These are phyloP conservation scores for Cactoblastis cactorum DNA, from an alignment of 2,888 invertebrate species.

Conservation along the genomic window DNA sequence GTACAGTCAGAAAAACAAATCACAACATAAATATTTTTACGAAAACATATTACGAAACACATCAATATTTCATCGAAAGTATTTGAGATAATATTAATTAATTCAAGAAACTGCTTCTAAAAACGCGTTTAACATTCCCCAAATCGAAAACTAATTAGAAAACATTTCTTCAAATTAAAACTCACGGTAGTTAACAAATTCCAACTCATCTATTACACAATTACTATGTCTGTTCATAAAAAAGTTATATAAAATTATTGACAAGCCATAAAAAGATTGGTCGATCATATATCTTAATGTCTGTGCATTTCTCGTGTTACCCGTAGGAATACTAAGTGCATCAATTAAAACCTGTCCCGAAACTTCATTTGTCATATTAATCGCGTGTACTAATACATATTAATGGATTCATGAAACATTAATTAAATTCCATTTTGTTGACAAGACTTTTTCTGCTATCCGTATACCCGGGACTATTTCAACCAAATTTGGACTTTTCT, in stretches of 20 bases:
- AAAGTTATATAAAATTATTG: no score
- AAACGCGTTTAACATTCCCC: not conserved
- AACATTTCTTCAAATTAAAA: not conserved
- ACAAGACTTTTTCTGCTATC: constrained; percentile 47
- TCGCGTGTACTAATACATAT: constrained; percentile 47
- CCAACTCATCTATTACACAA: not conserved
- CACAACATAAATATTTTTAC: not conserved
- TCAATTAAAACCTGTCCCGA: constrained; percentile 34
- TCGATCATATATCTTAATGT: not conserved
- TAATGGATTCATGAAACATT: constrained; percentile 48
- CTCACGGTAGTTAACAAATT: not conserved
- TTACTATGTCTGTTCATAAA: constrained; percentile 1
- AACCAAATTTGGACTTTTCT: not conserved
- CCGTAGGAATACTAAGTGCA: constrained; percentile 17
- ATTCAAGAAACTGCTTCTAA: not conserved
- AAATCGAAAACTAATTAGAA: not conserved
- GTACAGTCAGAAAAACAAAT: not conserved
- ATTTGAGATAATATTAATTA: not conserved
- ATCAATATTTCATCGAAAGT: not conserved
- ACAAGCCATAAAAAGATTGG: not conserved
- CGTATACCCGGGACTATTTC: constrained; percentile 27
- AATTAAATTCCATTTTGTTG: constrained; percentile 34
- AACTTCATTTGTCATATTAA: constrained; percentile 42
- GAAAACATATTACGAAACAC: not conserved
- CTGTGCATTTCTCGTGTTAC: constrained; percentile 4